A percentile compares a stretch with the other conserved stretches of the same genome.
Evolutionary conservation across 1,140 invertebrate genomes (phyloP).

Genomic region (Drosophila bipectinata): DNA sequence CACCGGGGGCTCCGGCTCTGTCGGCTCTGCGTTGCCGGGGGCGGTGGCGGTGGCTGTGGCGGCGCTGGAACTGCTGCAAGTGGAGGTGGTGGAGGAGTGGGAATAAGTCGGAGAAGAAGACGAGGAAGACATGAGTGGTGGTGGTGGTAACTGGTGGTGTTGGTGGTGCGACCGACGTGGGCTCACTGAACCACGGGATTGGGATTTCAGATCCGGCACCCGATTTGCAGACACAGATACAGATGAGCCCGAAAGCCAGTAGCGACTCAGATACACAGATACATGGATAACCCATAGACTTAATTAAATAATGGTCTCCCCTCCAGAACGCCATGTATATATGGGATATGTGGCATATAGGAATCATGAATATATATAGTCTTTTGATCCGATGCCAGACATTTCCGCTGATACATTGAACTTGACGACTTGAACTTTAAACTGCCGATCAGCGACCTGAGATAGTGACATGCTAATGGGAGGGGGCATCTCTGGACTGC

Average conservation of each 20-base stretch:
- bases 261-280: conserved; percentile 8
- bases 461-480: not conserved
- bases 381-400: conserved; percentile 56
- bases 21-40: not conserved
- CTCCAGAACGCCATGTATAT: not conserved
- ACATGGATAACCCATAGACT: conserved; percentile 19
- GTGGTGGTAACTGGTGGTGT: conserved; percentile 12
- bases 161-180: conserved; percentile 49
- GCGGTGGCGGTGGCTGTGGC: conserved; percentile 4
- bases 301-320: conserved; percentile 71
- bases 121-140: conserved; percentile 38
- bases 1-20: conserved; percentile 26
- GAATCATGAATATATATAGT: not conserved
- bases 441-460: conserved; percentile 4
- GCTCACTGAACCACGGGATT: conserved; percentile 51
- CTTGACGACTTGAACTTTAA: conserved; percentile 21
- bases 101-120: conserved; percentile 21
- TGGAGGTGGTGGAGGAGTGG: conserved; percentile 32
- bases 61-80: conserved; percentile 26
- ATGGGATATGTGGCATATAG: not conserved
- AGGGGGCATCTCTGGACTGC: conserved; percentile 7
- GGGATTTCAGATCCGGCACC: conserved; percentile 13
- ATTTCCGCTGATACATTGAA: conserved; percentile 57
- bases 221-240: conserved; percentile 52
- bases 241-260: conserved; percentile 23